Evolutionary conservation across 2,113 vertebrate genomes (phyloP), one percentile per base, ranked within the genome.

Genomic region (Hirundichthys speculiger): DNA sequence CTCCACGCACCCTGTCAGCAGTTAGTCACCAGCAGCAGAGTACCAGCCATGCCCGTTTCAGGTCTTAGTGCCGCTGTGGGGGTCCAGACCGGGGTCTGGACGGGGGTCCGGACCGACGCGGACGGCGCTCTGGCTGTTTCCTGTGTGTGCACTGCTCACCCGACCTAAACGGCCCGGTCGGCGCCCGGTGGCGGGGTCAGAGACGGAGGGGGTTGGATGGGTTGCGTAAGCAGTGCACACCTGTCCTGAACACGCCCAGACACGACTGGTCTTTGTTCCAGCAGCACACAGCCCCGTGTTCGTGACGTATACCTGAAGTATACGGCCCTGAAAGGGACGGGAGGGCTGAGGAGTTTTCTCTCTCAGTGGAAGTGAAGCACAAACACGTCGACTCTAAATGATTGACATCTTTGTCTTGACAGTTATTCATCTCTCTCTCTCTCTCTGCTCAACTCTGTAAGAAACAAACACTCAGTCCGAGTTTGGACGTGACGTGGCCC

Each of bases 391-490:
- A 40, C 21, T 8, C 55, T 61, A 6, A 3, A 27, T 34, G 30
- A 9, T 34, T 34, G 30, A 10, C 30, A 34, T 34, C 30, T 34
- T 10, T 34, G 30, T 54, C 22, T 63, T 21, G 52, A 34, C 56
- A n/a, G n/a, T n/a, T n/a, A n/a, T n/a, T n/a, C n/a, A 15, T 66
- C 41, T 18, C 63, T 21, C 2, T 56, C 34, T 76, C 7, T 61
- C 68, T 75, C 30, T 73, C 45, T 68, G 16, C 57, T 85, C 39
- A 62, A 60, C 5, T 81, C 80, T 82, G 12, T 38, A 73, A 34
- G 66, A 68, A 84, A 67, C 71, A 75, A 92, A 90, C 84, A 91
- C 93, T 86, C 86, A 88, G 96, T 93, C 96, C 95, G 0, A 92
- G 94, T 79, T 87, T 86, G 79, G 93, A 94, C 94, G 74, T 90